A percentile compares a stretch with the other conserved stretches of the same genome.
phyloP scores from a whole-genome alignment of 2,888 invertebrate species.

The Molanna angustata region DNA sequence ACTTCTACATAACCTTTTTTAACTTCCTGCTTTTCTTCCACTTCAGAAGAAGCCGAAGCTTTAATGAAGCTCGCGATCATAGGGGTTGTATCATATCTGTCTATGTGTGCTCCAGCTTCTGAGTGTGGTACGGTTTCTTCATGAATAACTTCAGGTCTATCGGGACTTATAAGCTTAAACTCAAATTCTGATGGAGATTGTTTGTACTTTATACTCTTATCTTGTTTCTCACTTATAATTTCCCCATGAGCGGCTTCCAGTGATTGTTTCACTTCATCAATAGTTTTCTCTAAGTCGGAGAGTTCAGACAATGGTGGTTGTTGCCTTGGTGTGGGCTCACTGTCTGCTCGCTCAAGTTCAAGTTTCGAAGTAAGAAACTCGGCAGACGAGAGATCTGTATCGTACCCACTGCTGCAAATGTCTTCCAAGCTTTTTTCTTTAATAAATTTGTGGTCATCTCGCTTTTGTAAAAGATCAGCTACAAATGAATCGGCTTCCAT shows the following conservation, averaged over 20 bases:
- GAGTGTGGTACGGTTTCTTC: conserved; percentile 56
- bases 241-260: conserved; percentile 68
- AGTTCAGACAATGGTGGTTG: conserved; percentile 54
- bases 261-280: conserved; percentile 70
- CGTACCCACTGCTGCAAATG: conserved; percentile 66
- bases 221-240: conserved; percentile 62
- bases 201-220: conserved; percentile 65
- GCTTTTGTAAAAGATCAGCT: conserved; percentile 43
- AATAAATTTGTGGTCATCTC: conserved; percentile 46
- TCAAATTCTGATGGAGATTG: conserved; percentile 74
- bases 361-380: conserved; percentile 58
- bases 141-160: conserved; percentile 57
- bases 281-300: conserved; percentile 64
- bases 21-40: conserved; percentile 36
- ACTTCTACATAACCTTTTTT: conserved; percentile 36
- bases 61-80: conserved; percentile 35
- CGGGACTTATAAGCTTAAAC: conserved; percentile 59
- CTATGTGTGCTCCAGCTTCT: conserved; percentile 43
- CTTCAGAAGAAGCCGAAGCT: conserved; percentile 30
- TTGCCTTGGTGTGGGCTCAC: conserved; percentile 52
- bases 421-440: conserved; percentile 62
- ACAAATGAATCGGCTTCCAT: conserved; percentile 54
- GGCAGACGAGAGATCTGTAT: conserved; percentile 63
- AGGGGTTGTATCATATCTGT: conserved; percentile 48
- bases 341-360: conserved; percentile 52